Evolutionary conservation across 2,888 invertebrate genomes (phyloP), one percentile per base, ranked within the genome.

Genomic region (Hermodice carunculata): DNA sequence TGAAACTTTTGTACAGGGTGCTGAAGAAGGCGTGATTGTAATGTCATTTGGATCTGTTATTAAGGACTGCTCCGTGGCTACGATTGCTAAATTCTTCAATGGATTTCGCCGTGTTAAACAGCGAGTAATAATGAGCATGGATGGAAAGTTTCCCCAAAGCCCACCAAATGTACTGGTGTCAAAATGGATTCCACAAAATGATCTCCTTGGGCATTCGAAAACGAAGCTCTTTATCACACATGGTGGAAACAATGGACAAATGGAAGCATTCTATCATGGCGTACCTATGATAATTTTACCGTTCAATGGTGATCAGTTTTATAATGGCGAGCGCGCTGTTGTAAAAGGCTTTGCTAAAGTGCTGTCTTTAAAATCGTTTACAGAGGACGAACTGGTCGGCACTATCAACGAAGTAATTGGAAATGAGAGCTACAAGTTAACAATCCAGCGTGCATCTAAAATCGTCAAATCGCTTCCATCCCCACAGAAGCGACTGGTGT

Each of bases 401-500:
- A 3, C 17, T 26, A 44, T 46, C 14, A 17, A 11, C 17, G 49
- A 31, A 14, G 32, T 24, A 17, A 6, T 51, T n/a, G 14, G 19
- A 4, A 59, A 59, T 34, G 22, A 17, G 8, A 53, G n/a, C 3
- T 59, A 31, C 24, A 17, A 14, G 11, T 24, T 19, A 26, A 59
- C 14, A n/a, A 59, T 59, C 19, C 17, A 29, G 3, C 51, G 51
- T 22, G 29, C 32, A n/a, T 59, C 59, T 3, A 34, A 3, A 8
- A 59, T 59, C 17, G 28, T 59, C 37, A 17, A 51, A 4, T 22
- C 19, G 4, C 17, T 24, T n/a, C 49, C 49, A 4, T n/a, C 29
- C 51, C 49, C 59, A n/a, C 59, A 49, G 11, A 32, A 59, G 19
- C 34, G 14, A n/a, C 19, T 46, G 24, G 49, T 24, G 14, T 59